Evolutionary conservation across 2,888 invertebrate genomes (phyloP).

Genomic region (Pelosia muscerda): DNA sequence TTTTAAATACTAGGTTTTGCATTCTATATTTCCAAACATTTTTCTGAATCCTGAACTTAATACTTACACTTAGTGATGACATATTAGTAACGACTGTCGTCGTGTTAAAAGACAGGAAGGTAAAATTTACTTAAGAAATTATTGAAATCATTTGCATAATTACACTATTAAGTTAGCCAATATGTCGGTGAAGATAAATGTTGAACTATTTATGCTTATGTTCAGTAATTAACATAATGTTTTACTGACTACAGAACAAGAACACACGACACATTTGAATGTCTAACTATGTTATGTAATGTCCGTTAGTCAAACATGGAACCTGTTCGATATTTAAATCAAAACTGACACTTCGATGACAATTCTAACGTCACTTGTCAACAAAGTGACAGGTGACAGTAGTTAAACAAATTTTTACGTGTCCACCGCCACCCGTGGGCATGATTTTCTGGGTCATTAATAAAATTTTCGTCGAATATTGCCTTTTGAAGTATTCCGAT

Average conservation of each 20-base stretch:
- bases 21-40: background rate
- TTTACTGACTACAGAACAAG: background rate
- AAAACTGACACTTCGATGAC: background rate
- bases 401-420: background rate
- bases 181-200: constrained; percentile 1
- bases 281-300: background rate
- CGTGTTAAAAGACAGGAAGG: constrained; percentile 10
- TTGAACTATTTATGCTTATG: constrained; percentile 1
- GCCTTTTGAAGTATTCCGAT: background rate
- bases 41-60: background rate
- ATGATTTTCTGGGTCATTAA: background rate
- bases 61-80: background rate
- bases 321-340: background rate
- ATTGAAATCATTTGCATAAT: constrained; percentile 15
- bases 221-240: background rate
- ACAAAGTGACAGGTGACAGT: background rate
- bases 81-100: background rate
- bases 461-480: background rate
- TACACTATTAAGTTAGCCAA: constrained; percentile 10
- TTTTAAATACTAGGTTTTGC: background rate
- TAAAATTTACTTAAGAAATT: background rate
- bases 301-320: background rate
- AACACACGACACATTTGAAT: background rate
- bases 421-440: background rate
- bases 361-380: background rate